Base-by-base conservation (phyloP, 2,888 invertebrate genomes). In the Dermolepida albohirtum region DNA sequence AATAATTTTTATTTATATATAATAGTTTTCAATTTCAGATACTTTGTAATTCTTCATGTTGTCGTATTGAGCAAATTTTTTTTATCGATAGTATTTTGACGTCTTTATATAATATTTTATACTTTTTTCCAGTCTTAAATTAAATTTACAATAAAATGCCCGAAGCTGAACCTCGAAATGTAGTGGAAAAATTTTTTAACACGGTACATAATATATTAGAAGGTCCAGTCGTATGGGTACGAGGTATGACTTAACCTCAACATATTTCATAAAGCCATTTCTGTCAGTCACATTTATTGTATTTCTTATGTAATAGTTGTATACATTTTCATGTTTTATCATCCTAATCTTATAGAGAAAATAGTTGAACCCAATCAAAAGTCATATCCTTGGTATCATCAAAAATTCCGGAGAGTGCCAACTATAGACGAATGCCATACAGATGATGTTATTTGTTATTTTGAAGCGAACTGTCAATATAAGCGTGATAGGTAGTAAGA, bases 391-490 rank as follows among this genome's bases (percentile, higher is more conserved):
- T 99, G 97, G 92, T 99, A 98, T 81, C 98, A 99, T 82, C 89
- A 92, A 78, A 88, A 92, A 78, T 95, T 89, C 80, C 91, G 90
- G 59, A 89, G 98, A 70, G 98, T 98, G 2, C 97, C 98, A 0
- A 96, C 95, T 40, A 94, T 99, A 76, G 99, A 99, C 79, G 89
- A 97, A 79, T 99, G 99, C 83, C 92, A 94, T 74, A 88, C 89
- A 1, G 93, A 93, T 78, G 99, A 99, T 83, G 83, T 85, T 1
- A 86, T 92, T 4, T 99, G 99, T 82, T 88, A 89, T 74, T 92
- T 88, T 78, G 99, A 99, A 85, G 98, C 99, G 0, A 89, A 98
- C 80, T 81, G 87, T 69, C 98, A 99, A 83, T 97, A 92, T 82
- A 89, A 88, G 75, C 89, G 98, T 77, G 98, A 99, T 80, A 94